These are phyloP conservation scores for Stenodera caucasica DNA, from an alignment of 2,888 invertebrate genomes.

Conservation along the genomic window DNA sequence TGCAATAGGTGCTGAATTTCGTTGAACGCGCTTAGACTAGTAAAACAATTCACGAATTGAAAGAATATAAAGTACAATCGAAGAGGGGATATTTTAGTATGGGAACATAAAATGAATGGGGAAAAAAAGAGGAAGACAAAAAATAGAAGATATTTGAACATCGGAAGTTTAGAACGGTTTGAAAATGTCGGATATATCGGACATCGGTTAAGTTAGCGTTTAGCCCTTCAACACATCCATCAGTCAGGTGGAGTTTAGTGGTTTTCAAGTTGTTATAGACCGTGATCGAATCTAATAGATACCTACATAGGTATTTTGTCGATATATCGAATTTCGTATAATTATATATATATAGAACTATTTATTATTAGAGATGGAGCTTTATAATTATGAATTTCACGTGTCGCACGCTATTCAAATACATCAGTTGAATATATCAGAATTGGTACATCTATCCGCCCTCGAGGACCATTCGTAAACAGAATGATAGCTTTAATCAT, in stretches of 20 bases:
- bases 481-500: conserved; percentile 46
- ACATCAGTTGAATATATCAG: conserved; percentile 23
- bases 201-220: conserved; percentile 22
- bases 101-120: conserved; percentile 16
- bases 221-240: conserved; percentile 36
- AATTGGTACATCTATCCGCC: conserved; percentile 32
- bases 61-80: conserved; percentile 40
- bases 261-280: conserved; percentile 23
- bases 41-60: conserved; percentile 48
- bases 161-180: conserved; percentile 13
- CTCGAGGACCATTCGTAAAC: conserved; percentile 37
- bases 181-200: conserved; percentile 18
- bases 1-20: conserved; percentile 46
- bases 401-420: conserved; percentile 30
- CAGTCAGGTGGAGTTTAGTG: conserved; percentile 38
- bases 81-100: conserved; percentile 24
- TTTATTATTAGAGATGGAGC: conserved; percentile 11
- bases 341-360: not conserved
- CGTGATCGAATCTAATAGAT: conserved; percentile 27
- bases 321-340: conserved; percentile 26
- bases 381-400: conserved; percentile 32
- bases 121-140: too few species aligned
- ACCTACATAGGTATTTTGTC: conserved; percentile 19
- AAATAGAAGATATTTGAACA: too few species aligned
- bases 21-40: conserved; percentile 46